Evolutionary conservation across 2,888 invertebrate species (phyloP).

Genomic region (Phengaris alcon): DNA sequence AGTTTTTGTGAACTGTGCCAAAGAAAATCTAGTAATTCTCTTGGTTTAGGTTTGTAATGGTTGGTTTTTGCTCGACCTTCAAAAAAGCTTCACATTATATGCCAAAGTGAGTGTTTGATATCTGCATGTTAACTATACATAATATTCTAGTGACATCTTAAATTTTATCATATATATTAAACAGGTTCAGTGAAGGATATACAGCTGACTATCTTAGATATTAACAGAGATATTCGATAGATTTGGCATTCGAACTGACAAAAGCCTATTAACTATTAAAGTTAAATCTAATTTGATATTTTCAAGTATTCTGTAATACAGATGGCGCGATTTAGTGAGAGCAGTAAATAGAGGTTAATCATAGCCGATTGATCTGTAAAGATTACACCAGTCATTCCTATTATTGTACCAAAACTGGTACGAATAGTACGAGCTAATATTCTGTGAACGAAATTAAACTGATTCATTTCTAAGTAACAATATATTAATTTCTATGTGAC

Average conservation of each 20-base stretch:
- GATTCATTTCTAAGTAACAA: too few species aligned
- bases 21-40: too few species aligned
- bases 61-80: too few species aligned
- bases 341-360: background rate
- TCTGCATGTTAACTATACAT: too few species aligned
- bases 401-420: slow-evolving; percentile 2
- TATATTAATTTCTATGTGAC: too few species aligned
- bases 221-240: background rate
- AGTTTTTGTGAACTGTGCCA: too few species aligned
- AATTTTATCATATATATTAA: too few species aligned
- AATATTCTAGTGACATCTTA: too few species aligned
- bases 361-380: background rate
- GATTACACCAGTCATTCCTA: slow-evolving; percentile 9
- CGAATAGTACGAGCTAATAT: background rate
- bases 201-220: background rate
- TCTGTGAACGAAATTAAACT: background rate
- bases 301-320: background rate
- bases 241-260: background rate
- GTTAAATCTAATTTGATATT: slow-evolving; percentile 2
- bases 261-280: background rate
- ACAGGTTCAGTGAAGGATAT: too few species aligned
- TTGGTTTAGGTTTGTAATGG: too few species aligned
- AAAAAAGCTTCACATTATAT: too few species aligned
- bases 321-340: background rate
- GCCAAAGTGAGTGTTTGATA: too few species aligned